phyloP scores from a whole-genome alignment of 1,140 invertebrate species.

The Sitodiplosis mosellana region DNA sequence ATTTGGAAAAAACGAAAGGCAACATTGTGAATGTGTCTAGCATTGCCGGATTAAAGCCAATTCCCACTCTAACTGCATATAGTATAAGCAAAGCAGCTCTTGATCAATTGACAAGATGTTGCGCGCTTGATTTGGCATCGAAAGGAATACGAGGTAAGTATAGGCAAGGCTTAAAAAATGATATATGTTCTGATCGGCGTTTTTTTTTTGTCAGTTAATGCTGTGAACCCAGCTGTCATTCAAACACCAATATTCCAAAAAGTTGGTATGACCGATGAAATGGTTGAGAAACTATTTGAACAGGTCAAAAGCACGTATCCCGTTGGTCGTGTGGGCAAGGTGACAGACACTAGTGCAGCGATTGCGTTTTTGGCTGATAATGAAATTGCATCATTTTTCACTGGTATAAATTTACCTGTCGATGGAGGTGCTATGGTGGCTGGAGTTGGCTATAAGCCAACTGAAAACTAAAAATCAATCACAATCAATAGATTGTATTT shows the following conservation, averaged over 20 bases:
- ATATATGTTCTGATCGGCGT: too few species aligned
- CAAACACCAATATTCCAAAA: conserved; percentile 38
- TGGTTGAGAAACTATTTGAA: background rate
- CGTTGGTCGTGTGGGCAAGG: background rate
- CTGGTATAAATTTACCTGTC: too few species aligned
- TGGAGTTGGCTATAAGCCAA: too few species aligned
- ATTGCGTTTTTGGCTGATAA: background rate
- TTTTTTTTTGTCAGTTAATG: too few species aligned
- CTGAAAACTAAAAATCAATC: too few species aligned
- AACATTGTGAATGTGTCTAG: conserved; percentile 69
- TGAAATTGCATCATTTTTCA: background rate
- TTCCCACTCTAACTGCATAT: conserved; percentile 59
- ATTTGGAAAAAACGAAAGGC: conserved; percentile 64
- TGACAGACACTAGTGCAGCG: background rate
- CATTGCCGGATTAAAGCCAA: conserved; percentile 63
- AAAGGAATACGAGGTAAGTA: conserved; percentile 39
- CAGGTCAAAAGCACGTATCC: background rate
- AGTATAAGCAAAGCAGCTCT: conserved; percentile 66
- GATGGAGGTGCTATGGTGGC: too few species aligned
- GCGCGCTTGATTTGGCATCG: conserved; percentile 30
- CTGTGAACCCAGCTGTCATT: conserved; percentile 40
- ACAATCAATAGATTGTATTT: too few species aligned
- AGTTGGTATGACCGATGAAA: background rate
- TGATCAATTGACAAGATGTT: conserved; percentile 45
- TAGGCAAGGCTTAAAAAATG: too few species aligned